These are phyloP conservation scores for Drosophila miranda DNA, from an alignment of 1,140 invertebrate genomes.

Conservation along the genomic window DNA sequence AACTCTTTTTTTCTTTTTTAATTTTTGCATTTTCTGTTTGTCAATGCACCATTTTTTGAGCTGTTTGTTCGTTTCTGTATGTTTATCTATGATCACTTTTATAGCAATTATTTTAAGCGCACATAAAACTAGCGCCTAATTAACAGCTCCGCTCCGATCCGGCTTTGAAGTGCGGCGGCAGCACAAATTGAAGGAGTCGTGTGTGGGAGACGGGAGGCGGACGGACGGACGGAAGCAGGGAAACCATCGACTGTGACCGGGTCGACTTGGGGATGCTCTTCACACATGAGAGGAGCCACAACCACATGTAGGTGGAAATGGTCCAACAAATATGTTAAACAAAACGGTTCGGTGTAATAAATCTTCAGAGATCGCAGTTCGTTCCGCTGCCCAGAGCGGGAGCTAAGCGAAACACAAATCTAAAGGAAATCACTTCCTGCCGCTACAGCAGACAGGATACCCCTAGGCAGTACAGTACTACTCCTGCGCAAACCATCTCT, in stretches of 20 bases:
- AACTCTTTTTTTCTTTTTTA: constrained; percentile 23
- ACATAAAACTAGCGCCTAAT: constrained; percentile 68
- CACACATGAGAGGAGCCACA: constrained; percentile 25
- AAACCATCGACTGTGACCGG: constrained; percentile 36
- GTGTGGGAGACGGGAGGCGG: neutral
- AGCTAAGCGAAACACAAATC: no score
- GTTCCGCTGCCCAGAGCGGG: neutral
- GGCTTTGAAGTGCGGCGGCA: constrained; percentile 62
- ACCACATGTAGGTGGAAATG: constrained; percentile 21
- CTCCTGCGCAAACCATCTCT: no score
- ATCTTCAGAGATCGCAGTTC: neutral
- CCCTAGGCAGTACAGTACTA: no score
- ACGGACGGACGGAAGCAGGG: constrained; percentile 16
- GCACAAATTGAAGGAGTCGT: constrained; percentile 36
- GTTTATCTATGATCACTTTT: constrained; percentile 49
- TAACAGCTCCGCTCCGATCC: constrained; percentile 46
- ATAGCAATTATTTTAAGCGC: constrained; percentile 73
- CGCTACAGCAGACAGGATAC: neutral
- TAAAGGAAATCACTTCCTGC: no score
- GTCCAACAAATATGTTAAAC: no score
- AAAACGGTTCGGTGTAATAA: neutral
- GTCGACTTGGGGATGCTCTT: constrained; percentile 42
- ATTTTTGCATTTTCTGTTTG: constrained; percentile 39
- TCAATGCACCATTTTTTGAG: constrained; percentile 46
- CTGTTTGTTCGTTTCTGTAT: constrained; percentile 31